Base-by-base conservation (phyloP, 2,797 vertebrate species). In the Poliocrania exsul region DNA sequence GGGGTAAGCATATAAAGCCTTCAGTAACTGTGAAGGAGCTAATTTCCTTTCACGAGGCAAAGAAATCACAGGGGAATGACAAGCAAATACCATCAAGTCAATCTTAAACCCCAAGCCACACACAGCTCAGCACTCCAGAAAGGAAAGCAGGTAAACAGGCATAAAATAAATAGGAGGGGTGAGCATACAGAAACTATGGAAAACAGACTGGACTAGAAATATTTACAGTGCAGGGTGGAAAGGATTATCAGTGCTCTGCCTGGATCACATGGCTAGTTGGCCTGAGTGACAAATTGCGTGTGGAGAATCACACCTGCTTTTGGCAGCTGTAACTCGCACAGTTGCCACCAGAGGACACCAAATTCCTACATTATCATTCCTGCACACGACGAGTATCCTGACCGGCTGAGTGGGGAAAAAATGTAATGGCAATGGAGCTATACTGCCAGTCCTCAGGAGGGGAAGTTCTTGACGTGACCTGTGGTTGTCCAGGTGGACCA, bases 311-410 rank as follows among this genome's bases (percentile, higher is more conserved):
- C 19, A 8, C 35, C 61, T 16, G 65, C 47, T 83, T 51, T 13
- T 57, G 31, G 31, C 64, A 24, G 3, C 35, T 50, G 93, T 82
- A 64, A 20, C 26, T 85, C 54, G 71, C 17, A 16, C 0, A 13
- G 8, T 9, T 84, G 50, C 96, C 97, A 92, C 89, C 50, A 96
- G 97, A 91, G 93, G 95, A 67, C 95, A 95, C 86, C 90, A 94
- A 72, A 88, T 74, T 56, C 88, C 82, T 37, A 28, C 46, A 10
- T 67, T 56, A 66, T 42, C 56, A 18, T 14, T 60, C 31, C 42
- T 2, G 11, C 66, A 10, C 40, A 2, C 25, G 10, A 25, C 5
- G 10, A 5, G 7, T 16, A 7, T 11, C 23, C 5, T 5, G 74
- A 53, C 23, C 1, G 3, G 33, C 40, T n/a, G 62, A 62, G 33